phyloP scores from a whole-genome alignment of 2,797 vertebrate species.

The Melanotaenia trifasciata region DNA sequence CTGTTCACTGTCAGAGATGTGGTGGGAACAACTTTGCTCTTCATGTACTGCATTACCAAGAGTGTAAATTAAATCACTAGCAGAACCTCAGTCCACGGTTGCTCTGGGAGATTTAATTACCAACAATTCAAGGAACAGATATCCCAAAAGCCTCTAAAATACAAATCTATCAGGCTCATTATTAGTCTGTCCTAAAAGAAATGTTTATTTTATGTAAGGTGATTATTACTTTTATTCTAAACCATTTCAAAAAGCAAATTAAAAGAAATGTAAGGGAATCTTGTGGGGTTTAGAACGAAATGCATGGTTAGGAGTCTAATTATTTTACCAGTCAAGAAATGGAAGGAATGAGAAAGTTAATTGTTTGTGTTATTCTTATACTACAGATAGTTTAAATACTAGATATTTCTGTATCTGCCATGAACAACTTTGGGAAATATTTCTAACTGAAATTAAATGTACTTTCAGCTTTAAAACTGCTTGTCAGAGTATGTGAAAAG shows the following conservation, averaged over 20 bases:
- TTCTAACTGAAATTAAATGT: neutral
- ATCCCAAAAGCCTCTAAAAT: constrained; percentile 25
- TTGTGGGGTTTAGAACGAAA: constrained; percentile 49
- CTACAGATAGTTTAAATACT: constrained; percentile 8
- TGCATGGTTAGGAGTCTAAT: constrained; percentile 54
- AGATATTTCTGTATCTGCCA: neutral
- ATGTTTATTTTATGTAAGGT: constrained; percentile 34
- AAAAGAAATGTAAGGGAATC: constrained; percentile 58
- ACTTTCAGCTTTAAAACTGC: neutral
- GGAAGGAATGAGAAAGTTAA: constrained; percentile 19
- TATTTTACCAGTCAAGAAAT: constrained; percentile 40
- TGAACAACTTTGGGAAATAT: neutral
- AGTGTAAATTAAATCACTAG: constrained; percentile 39
- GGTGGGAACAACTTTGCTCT: constrained; percentile 21
- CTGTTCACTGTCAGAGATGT: constrained; percentile 28
- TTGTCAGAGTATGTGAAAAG: neutral
- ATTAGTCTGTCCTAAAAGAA: constrained; percentile 21
- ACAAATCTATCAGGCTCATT: constrained; percentile 28
- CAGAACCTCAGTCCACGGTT: constrained; percentile 35
- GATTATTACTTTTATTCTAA: constrained; percentile 32
- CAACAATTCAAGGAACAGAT: constrained; percentile 6
- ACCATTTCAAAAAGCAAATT: constrained; percentile 40
- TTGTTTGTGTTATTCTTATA: constrained; percentile 18
- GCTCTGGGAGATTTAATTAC: constrained; percentile 23
- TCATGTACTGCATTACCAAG: constrained; percentile 12